Conservation (phyloP, 2,888 invertebrate species). For the Thereva unica region DNA sequence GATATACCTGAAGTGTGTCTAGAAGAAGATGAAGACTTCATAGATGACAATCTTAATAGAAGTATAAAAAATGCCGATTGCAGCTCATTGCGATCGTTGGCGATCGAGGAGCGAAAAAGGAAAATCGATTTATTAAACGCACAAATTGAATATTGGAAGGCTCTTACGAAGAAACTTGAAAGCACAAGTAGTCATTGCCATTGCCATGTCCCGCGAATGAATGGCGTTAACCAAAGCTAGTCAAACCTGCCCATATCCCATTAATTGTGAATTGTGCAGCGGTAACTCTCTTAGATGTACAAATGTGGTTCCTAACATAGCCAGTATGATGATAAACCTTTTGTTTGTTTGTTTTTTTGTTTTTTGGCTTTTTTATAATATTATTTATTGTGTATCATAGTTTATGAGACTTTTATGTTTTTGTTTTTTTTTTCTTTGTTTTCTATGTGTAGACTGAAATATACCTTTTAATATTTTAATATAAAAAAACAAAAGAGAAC, state of each 20-base stretch:
- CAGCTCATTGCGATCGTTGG: conserved; percentile 53
- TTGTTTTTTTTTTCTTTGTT: conserved; percentile 16
- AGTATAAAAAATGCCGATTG: conserved; percentile 20
- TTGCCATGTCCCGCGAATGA: conserved; percentile 42
- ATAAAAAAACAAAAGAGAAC: conserved; percentile 16
- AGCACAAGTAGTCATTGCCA: conserved; percentile 38
- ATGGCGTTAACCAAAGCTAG: conserved; percentile 48
- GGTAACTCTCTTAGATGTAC: conserved; percentile 50
- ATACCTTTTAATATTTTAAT: conserved; percentile 30
- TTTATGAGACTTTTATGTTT: conserved; percentile 8
- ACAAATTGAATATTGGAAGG: conserved; percentile 57
- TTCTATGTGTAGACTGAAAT: conserved; percentile 27
- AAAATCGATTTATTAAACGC: conserved; percentile 56
- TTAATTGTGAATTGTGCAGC: conserved; percentile 27
- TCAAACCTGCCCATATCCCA: conserved; percentile 35
- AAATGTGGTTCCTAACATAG: conserved; percentile 59
- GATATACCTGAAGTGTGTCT: conserved; percentile 56
- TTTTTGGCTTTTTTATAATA: neutral
- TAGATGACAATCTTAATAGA: conserved; percentile 14
- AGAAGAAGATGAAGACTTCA: conserved; percentile 50
- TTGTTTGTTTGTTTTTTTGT: conserved; percentile 23
- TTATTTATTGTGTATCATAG: conserved; percentile 29
- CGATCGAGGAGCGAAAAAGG: conserved; percentile 55
- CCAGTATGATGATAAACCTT: conserved; percentile 42
- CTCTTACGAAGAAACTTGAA: conserved; percentile 54